A percentile compares a stretch with the other conserved stretches of the same genome.
Conservation (phyloP, 1,140 invertebrate genomes). For the Caenorhabditis brenneri region DNA sequence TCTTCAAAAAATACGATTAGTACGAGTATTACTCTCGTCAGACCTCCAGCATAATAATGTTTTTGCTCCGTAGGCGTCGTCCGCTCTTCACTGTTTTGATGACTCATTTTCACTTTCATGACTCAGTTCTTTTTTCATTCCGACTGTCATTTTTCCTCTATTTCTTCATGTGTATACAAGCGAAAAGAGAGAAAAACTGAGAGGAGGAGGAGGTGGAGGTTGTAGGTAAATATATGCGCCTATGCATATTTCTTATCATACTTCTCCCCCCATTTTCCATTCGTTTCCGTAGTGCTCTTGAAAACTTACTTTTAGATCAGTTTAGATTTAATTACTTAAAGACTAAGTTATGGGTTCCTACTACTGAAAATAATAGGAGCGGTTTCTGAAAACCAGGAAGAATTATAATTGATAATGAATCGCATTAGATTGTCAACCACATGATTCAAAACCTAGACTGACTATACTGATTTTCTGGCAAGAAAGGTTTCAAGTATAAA, state of each 20-base stretch:
- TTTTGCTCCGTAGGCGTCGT: constrained; percentile 29
- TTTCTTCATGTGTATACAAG: constrained; percentile 42
- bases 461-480: no score
- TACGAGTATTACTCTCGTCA: not conserved
- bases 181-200: not conserved
- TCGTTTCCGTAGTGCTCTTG: not conserved
- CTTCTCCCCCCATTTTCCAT: not conserved
- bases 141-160: constrained; percentile 30
- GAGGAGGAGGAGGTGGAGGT: not conserved
- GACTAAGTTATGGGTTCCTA: no score
- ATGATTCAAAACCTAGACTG: no score
- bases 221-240: constrained; percentile 41
- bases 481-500: no score
- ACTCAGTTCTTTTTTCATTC: constrained; percentile 38
- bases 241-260: constrained; percentile 38
- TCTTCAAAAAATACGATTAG: not conserved
- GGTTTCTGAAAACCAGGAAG: no score
- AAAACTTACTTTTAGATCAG: not conserved
- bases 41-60: not conserved
- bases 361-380: no score
- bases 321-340: not conserved
- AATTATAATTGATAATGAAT: no score
- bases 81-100: constrained; percentile 8
- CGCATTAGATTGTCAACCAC: no score
- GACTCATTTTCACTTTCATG: constrained; percentile 8